Evolutionary conservation across 2,113 vertebrate genomes (phyloP).

Genomic region (Callorhinus ursinus): DNA sequence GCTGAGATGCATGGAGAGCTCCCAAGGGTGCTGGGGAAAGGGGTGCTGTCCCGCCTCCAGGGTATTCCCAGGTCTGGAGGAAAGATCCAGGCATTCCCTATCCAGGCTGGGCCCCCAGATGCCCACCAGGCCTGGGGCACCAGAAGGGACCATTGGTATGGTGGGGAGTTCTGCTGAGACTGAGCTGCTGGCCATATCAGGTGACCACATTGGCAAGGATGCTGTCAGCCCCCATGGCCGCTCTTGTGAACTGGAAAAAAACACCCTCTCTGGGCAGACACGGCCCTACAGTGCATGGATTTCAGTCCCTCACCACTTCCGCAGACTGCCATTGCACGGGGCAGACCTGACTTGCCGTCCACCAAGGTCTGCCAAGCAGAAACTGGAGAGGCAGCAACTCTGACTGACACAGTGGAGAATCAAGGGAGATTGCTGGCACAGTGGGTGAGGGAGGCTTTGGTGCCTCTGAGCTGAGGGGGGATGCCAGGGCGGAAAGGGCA

Average conservation of each 20-base stretch:
- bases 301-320: background rate
- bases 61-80: background rate
- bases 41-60: background rate
- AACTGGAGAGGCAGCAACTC: background rate
- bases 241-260: background rate
- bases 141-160: background rate
- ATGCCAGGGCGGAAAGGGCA: background rate
- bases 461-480: background rate
- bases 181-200: background rate
- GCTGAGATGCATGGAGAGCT: background rate
- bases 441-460: background rate
- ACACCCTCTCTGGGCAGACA: background rate
- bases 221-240: background rate
- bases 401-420: background rate
- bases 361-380: background rate
- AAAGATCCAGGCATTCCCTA: background rate
- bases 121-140: background rate
- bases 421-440: background rate
- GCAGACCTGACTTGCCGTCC: background rate
- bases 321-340: background rate
- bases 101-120: background rate
- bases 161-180: background rate
- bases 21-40: background rate
- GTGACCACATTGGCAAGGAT: background rate
- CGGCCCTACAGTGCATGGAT: background rate